A percentile compares a stretch with the other conserved stretches of the same genome.
Evolutionary conservation across 2,797 vertebrate genomes (phyloP).

Genomic region (Chaenodraco wilsoni): DNA sequence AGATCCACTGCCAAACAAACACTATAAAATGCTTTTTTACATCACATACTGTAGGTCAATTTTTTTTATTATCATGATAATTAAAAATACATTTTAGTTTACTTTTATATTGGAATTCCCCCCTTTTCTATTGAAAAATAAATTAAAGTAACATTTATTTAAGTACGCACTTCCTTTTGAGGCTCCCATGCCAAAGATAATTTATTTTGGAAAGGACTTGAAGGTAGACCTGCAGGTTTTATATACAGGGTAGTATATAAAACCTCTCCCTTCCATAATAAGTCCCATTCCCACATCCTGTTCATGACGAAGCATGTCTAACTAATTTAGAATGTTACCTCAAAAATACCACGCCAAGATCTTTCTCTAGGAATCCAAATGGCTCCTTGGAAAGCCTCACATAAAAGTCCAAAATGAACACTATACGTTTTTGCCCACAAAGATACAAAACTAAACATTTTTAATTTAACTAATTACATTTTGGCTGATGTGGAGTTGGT

Average conservation of each 20-base stretch:
- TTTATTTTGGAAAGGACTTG: conserved; percentile 17
- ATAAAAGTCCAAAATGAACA: conserved; percentile 18
- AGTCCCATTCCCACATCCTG: conserved; percentile 10
- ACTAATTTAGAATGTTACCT: conserved; percentile 7
- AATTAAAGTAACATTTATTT: neutral
- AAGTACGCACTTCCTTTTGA: neutral
- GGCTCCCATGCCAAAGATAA: neutral
- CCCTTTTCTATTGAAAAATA: neutral
- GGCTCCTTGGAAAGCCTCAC: conserved; percentile 36
- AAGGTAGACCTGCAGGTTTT: conserved; percentile 11
- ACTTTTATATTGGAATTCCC: conserved; percentile 4
- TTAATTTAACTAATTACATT: neutral
- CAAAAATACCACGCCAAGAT: neutral
- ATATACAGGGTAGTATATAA: neutral
- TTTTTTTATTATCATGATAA: neutral
- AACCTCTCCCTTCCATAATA: conserved; percentile 11
- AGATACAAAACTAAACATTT: neutral
- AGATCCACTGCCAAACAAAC: neutral
- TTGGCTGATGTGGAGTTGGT: neutral
- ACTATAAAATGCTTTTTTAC: neutral
- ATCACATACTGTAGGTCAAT: too few relatives aligned
- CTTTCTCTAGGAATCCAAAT: conserved; percentile 32
- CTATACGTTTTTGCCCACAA: conserved; percentile 6
- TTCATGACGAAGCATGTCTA: neutral
- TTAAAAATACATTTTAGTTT: neutral